Base-by-base conservation (phyloP, 2,888 invertebrate species). In the Platycnemis pennipes region DNA sequence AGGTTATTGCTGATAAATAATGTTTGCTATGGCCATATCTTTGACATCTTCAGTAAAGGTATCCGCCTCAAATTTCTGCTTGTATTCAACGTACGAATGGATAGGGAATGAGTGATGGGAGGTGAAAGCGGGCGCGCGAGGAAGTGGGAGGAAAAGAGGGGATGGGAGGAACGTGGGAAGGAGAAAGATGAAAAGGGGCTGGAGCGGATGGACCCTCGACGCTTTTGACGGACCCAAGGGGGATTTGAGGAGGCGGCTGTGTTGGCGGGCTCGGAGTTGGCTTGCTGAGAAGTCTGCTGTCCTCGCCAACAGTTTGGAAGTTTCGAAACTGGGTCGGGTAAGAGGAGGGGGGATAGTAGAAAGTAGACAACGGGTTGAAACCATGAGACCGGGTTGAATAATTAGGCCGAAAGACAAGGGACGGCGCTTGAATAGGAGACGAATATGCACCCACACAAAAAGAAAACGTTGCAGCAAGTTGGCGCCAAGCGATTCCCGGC, bases 271-370 rank as follows among this genome's bases (percentile, higher is more conserved):
- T 19, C 69, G n/a, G 69, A 31, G 8, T 8, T 63, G 63, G n/a
- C 63, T 26, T 22, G 26, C 63, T 2, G 53, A 63, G n/a, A n/a
- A n/a, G n/a, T n/a, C n/a, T n/a, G 77, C 77, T 77, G 77, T 8
- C 13, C 77, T 31, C 77, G 7, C n/a, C 11, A 37, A 31, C 37
- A 77, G 77, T 77, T 77, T 77, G 31, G 77, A 77, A 77, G 77
- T 77, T 77, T 31, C 37, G 77, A 77, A 77, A 77, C 37, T 31
- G 77, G 77, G 77, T 77, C 77, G 77, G 77, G 77, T 31, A 11
- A 37, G 31, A 31, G 69, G 11, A 31, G 69, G 69, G 8, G 69
- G 31, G 31, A 5, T 77, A 13, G 77, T 77, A 77, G 77, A 77
- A 77, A 77, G 77, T 77, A n/a, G 77, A 77, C 3, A 37, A 63